Percentiles rank a stretch among this genome's conserved stretches.
Evolutionary conservation across 2,888 invertebrate genomes (phyloP).

Genomic region (Apamea anceps): DNA sequence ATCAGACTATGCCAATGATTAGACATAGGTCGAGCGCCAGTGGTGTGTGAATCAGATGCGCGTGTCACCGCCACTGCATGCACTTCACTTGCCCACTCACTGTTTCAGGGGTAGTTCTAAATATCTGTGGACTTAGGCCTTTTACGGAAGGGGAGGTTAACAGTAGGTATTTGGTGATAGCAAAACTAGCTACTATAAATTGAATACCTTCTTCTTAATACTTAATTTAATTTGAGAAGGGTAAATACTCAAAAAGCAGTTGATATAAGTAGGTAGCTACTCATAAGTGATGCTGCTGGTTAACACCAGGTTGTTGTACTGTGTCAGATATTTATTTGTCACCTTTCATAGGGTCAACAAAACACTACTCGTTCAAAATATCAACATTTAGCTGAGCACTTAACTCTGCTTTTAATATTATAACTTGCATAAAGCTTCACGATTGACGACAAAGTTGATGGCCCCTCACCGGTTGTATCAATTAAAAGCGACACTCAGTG

Average conservation of each 20-base stretch:
- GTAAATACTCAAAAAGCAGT: not conserved
- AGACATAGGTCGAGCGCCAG: constrained; percentile 80
- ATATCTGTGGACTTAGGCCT: not conserved
- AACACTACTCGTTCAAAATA: not conserved
- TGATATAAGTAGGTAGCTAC: not conserved
- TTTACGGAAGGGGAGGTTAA: not conserved
- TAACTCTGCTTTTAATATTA: not conserved
- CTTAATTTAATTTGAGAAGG: not conserved
- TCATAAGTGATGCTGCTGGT: not conserved
- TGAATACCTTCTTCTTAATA: not conserved
- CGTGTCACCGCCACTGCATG: constrained; percentile 61
- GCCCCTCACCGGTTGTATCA: constrained; percentile 51
- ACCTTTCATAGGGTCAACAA: not conserved
- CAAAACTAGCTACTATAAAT: not conserved
- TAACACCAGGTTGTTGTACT: not conserved
- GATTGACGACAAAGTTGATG: not conserved
- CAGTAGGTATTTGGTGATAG: not conserved
- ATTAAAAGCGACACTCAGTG: constrained; percentile 63
- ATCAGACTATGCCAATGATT: constrained; percentile 75
- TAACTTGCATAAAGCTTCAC: not conserved
- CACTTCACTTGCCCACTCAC: constrained; percentile 53
- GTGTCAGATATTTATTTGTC: not conserved
- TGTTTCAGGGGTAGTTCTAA: constrained; percentile 20
- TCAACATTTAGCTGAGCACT: not conserved
- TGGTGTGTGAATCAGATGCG: constrained; percentile 78